phyloP scores from a whole-genome alignment of 1,140 invertebrate species.

The Telenomus remus region DNA sequence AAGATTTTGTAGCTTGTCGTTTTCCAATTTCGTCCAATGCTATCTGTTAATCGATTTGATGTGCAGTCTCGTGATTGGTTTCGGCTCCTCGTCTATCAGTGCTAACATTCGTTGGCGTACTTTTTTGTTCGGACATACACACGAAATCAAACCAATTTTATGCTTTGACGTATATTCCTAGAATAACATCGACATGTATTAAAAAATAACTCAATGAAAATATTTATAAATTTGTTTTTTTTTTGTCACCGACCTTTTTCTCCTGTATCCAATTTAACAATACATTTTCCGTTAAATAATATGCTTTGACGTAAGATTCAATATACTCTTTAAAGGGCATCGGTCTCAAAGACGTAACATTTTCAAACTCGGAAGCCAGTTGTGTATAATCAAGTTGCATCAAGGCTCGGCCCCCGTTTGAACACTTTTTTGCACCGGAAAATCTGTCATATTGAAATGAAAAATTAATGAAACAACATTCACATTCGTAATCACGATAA shows the following conservation, averaged over 20 bases:
- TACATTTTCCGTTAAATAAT: conserved; percentile 91
- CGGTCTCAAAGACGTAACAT: conserved; percentile 87
- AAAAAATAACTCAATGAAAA: no score
- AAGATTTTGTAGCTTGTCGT: conserved; percentile 16
- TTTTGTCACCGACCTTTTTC: conserved; percentile 79
- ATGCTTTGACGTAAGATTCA: conserved; percentile 96
- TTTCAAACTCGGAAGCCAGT: conserved; percentile 92
- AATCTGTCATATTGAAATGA: conserved; percentile 77
- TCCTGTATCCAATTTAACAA: conserved; percentile 92
- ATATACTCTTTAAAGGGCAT: conserved; percentile 93
- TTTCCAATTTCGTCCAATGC: conserved; percentile 18
- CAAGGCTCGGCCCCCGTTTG: conserved; percentile 94
- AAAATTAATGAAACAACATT: no score
- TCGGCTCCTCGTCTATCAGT: conserved; percentile 80
- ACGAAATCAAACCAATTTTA: conserved; percentile 87
- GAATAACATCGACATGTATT: no score
- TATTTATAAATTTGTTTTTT: no score
- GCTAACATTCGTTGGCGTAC: conserved; percentile 84
- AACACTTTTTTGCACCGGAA: conserved; percentile 93
- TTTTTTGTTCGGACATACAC: conserved; percentile 92
- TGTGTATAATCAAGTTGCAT: conserved; percentile 99
- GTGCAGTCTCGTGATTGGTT: conserved; percentile 34
- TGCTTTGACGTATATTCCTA: conserved; percentile 93
- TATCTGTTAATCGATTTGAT: conserved; percentile 51
- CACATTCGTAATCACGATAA: no score